These are phyloP conservation scores for Drosophila bocqueti DNA, from an alignment of 1,140 invertebrate species.

Conservation along the genomic window DNA sequence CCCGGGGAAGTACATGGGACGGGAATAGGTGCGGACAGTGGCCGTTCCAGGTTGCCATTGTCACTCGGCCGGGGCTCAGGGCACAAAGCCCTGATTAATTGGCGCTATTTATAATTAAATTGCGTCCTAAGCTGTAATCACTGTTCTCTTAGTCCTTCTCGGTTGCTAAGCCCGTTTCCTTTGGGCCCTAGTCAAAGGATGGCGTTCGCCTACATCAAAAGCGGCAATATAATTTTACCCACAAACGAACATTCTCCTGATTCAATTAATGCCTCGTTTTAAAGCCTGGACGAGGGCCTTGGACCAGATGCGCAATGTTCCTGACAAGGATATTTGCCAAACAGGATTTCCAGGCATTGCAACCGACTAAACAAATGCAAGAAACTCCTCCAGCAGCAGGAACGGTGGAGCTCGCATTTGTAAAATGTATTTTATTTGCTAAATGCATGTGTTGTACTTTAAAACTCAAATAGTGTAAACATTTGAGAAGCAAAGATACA, in stretches of 20 bases:
- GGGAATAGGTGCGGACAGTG: slow-evolving; percentile 41
- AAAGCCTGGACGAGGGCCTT: slow-evolving; percentile 8
- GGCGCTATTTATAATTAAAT: slow-evolving; percentile 70
- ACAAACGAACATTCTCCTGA: slow-evolving; percentile 44
- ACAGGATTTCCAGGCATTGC: slow-evolving; percentile 78
- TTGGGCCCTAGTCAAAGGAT: slow-evolving; percentile 24
- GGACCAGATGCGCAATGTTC: slow-evolving; percentile 21
- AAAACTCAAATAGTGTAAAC: slow-evolving; percentile 13
- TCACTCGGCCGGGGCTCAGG: slow-evolving; percentile 29
- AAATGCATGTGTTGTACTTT: slow-evolving; percentile 14
- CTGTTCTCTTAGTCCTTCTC: slow-evolving; percentile 28
- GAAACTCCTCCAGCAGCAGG: slow-evolving; percentile 31
- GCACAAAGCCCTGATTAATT: slow-evolving; percentile 63
- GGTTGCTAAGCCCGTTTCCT: slow-evolving; percentile 28
- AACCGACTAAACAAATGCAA: slow-evolving; percentile 58
- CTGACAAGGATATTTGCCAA: slow-evolving; percentile 65
- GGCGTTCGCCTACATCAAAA: slow-evolving; percentile 42
- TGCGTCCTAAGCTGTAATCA: slow-evolving; percentile 59
- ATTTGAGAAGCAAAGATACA: slow-evolving; percentile 17
- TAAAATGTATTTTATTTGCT: slow-evolving; percentile 16
- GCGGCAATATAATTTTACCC: slow-evolving; percentile 38
- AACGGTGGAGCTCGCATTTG: slow-evolving; percentile 38
- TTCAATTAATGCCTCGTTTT: slow-evolving; percentile 51
- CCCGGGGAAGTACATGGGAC: neutral
- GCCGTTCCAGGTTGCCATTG: slow-evolving; percentile 46